phyloP scores from a whole-genome alignment of 2,888 invertebrate species.

The Microctonus hyperodae region DNA sequence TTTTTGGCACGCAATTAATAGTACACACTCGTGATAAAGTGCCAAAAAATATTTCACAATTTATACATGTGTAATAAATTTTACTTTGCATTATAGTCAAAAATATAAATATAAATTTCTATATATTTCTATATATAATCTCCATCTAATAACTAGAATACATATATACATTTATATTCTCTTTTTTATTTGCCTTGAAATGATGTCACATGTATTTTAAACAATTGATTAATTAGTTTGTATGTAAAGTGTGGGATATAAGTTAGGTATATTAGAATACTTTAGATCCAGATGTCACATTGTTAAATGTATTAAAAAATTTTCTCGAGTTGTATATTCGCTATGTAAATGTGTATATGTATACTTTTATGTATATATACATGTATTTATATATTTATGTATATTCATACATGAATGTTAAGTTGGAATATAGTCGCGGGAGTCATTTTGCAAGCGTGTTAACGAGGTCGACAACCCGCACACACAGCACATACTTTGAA shows the following conservation, averaged over 20 bases:
- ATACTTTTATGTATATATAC: no score
- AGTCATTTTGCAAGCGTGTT: slow-evolving; percentile 19
- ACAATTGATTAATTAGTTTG: background rate
- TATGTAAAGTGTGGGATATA: background rate
- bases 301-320: background rate
- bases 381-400: background rate
- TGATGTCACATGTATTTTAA: background rate
- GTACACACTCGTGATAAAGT: background rate
- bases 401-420: background rate
- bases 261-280: background rate
- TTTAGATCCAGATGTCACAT: background rate
- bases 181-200: background rate
- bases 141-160: no score
- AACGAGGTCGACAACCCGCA: slow-evolving; percentile 25
- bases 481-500: slow-evolving; percentile 1
- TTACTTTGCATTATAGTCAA: background rate
- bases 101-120: no score
- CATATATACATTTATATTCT: background rate
- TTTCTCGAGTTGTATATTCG: background rate
- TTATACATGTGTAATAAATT: background rate
- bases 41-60: slow-evolving; percentile 23
- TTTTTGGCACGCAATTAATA: background rate
- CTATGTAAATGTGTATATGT: background rate
- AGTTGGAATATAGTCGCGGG: slow-evolving; percentile 12
- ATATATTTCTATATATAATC: no score